Evolutionary conservation across 2,113 vertebrate species (phyloP).

Genomic region (Gobius niger): DNA sequence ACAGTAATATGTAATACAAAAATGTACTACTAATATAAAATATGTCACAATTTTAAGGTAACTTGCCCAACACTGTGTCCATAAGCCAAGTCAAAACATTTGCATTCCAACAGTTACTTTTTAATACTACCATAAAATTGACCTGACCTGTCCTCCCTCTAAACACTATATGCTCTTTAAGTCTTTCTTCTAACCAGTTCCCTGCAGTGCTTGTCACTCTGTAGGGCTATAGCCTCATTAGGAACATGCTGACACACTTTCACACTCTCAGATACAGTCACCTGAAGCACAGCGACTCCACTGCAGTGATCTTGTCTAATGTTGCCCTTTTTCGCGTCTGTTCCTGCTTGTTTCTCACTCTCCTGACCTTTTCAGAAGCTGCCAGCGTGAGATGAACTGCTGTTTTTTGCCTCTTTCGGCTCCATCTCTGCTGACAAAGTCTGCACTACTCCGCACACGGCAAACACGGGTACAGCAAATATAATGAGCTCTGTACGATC

Average conservation of each 20-base stretch:
- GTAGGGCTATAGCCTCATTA: slow-evolving; percentile 42
- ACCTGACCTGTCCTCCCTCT: too few species aligned
- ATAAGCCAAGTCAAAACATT: too few species aligned
- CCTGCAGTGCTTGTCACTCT: slow-evolving; percentile 14
- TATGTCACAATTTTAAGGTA: too few species aligned
- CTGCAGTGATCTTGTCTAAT: slow-evolving; percentile 27
- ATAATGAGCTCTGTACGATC: slow-evolving; percentile 10
- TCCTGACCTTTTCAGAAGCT: slow-evolving; percentile 52
- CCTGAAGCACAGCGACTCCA: slow-evolving; percentile 11
- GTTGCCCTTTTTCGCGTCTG: slow-evolving; percentile 37
- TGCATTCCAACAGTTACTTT: too few species aligned
- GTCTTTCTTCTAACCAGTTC: too few species aligned
- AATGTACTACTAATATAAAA: too few species aligned
- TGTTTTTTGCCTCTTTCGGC: slow-evolving; percentile 14
- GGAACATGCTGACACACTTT: slow-evolving; percentile 42
- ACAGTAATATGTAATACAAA: too few species aligned
- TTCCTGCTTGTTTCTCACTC: slow-evolving; percentile 39
- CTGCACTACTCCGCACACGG: slow-evolving; percentile 21
- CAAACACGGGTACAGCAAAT: slow-evolving; percentile 15
- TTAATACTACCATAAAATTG: too few species aligned
- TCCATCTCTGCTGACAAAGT: slow-evolving; percentile 43
- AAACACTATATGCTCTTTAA: too few species aligned
- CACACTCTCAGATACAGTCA: neutral
- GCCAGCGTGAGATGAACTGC: slow-evolving; percentile 21
- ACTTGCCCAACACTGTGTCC: too few species aligned